These are phyloP conservation scores for Medauroidea extradentata DNA, from an alignment of 1,140 invertebrate species.

Conservation along the genomic window DNA sequence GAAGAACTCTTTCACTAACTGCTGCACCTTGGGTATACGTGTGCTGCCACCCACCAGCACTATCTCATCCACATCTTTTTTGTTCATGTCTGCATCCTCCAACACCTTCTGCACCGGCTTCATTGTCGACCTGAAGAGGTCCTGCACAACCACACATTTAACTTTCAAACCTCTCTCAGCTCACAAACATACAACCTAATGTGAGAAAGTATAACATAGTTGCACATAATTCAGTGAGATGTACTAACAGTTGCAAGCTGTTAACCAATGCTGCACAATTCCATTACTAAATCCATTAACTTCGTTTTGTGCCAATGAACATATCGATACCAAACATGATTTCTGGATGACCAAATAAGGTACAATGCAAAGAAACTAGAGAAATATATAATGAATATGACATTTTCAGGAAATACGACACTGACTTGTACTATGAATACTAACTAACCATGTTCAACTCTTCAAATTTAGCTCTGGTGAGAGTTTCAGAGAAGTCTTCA, in stretches of 20 bases:
- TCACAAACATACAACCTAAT: too few relatives aligned
- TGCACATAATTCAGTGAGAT: too few relatives aligned
- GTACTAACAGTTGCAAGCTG: too few relatives aligned
- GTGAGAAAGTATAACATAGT: too few relatives aligned
- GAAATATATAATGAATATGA: not conserved
- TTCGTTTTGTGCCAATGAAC: too few relatives aligned
- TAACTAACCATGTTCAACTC: conserved; percentile 87
- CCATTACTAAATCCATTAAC: too few relatives aligned
- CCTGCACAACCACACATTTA: conserved; percentile 46
- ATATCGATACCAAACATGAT: too few relatives aligned
- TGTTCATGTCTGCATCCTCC: conserved; percentile 98
- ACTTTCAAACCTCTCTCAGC: too few relatives aligned
- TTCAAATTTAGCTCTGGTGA: conserved; percentile 98
- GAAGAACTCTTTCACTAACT: conserved; percentile 98
- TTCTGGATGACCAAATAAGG: too few relatives aligned
- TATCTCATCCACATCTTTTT: conserved; percentile 98
- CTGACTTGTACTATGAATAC: too few relatives aligned
- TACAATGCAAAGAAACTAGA: too few relatives aligned
- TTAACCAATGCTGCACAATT: too few relatives aligned
- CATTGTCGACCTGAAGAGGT: conserved; percentile 96
- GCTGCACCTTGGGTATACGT: conserved; percentile 98
- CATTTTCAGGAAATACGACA: conserved; percentile 1
- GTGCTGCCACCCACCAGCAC: conserved; percentile 98
- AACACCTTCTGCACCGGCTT: conserved; percentile 98
- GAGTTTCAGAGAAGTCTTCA: conserved; percentile 98